Conservation (phyloP, 2,888 invertebrate genomes). For the Pardosa pseudoannulata region DNA sequence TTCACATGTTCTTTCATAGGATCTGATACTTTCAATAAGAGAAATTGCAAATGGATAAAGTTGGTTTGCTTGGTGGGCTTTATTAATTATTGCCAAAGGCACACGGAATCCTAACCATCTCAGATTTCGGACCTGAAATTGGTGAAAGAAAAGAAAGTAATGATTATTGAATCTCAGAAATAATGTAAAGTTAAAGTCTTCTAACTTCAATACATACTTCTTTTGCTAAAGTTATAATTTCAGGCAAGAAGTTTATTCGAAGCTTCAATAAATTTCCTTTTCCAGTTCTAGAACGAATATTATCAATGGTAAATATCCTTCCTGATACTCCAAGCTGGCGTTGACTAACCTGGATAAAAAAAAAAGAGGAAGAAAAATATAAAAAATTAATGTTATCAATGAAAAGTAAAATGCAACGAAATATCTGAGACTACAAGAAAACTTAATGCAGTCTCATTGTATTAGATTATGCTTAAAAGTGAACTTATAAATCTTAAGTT, state of each 20-base stretch:
- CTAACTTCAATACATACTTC: constrained; percentile 82
- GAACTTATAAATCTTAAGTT: too few relatives aligned
- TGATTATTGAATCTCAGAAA: not conserved
- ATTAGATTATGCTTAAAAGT: not conserved
- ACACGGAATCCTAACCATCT: constrained; percentile 97
- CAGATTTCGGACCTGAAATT: constrained; percentile 88
- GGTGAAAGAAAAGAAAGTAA: not conserved
- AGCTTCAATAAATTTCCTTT: constrained; percentile 90
- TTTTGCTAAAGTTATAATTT: constrained; percentile 98
- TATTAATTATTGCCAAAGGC: constrained; percentile 98
- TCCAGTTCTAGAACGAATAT: constrained; percentile 82
- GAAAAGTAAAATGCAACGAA: too few relatives aligned
- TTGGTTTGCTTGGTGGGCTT: constrained; percentile 98
- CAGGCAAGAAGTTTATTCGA: constrained; percentile 95
- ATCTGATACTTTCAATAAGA: constrained; percentile 96
- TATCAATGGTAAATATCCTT: constrained; percentile 94
- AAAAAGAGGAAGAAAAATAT: too few relatives aligned
- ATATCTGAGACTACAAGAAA: too few relatives aligned
- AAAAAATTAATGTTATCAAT: too few relatives aligned
- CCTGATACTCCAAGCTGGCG: constrained; percentile 95
- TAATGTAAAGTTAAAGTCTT: too few relatives aligned
- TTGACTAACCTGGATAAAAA: constrained; percentile 83
- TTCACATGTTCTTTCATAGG: constrained; percentile 97
- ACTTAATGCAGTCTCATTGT: not conserved
- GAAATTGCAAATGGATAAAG: constrained; percentile 99